These are phyloP conservation scores for Carollia perspicillata DNA, from an alignment of 2,113 vertebrate species.

Conservation along the genomic window DNA sequence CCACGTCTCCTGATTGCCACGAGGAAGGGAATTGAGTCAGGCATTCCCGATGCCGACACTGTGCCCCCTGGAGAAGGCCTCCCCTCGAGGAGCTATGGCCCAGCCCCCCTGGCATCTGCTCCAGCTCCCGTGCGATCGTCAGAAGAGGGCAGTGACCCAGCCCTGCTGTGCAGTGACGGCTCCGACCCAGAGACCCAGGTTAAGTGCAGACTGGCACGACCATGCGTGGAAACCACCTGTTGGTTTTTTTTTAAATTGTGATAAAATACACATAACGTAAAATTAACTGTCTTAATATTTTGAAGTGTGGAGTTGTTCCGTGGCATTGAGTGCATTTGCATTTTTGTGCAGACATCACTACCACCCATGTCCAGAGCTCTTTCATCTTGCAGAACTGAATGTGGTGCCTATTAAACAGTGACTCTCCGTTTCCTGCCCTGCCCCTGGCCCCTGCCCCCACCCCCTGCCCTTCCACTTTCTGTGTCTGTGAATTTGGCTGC, in stretches of 20 bases:
- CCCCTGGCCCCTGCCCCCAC: too few relatives aligned
- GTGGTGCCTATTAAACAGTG: not conserved
- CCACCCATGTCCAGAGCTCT: not conserved
- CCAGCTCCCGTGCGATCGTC: not conserved
- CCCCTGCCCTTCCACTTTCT: not conserved
- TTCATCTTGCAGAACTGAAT: not conserved
- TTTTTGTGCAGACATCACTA: not conserved
- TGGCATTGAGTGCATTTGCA: not conserved
- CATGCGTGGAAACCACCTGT: not conserved
- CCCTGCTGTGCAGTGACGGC: not conserved
- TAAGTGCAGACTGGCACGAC: not conserved
- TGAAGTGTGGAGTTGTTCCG: not conserved
- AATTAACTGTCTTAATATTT: not conserved
- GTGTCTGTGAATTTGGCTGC: not conserved
- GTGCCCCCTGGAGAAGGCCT: not conserved
- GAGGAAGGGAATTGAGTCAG: not conserved
- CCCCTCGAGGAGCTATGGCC: not conserved
- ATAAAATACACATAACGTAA: not conserved
- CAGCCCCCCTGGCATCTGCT: not conserved
- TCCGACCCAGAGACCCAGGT: not conserved
- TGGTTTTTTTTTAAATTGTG: not conserved
- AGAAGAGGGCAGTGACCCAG: not conserved
- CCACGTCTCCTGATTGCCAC: not conserved
- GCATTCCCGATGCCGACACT: not conserved
- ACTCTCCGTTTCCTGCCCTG: not conserved